phyloP scores from a whole-genome alignment of 2,113 vertebrate species.

The Gila orcuttii region DNA sequence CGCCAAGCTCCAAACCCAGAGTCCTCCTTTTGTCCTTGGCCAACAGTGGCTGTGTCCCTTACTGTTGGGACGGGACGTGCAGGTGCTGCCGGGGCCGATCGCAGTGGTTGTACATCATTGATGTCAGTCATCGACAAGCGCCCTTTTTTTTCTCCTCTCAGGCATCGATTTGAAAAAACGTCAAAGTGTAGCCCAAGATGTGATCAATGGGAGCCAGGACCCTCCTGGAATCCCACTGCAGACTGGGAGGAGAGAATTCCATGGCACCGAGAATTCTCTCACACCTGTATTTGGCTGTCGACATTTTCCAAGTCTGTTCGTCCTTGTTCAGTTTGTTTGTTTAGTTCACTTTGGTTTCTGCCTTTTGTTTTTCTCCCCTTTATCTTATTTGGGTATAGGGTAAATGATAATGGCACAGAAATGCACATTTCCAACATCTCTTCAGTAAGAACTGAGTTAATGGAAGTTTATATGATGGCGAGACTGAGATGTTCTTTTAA shows the following conservation, averaged over 20 bases:
- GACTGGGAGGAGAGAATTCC: conserved; percentile 39
- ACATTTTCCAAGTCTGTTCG: background rate
- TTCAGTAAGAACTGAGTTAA: background rate
- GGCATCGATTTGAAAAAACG: conserved; percentile 58
- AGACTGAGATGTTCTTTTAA: background rate
- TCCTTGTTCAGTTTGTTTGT: background rate
- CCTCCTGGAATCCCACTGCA: conserved; percentile 54
- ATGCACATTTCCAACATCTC: background rate
- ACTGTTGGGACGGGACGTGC: conserved; percentile 46
- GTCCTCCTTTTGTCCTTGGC: conserved; percentile 64
- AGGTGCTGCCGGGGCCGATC: conserved; percentile 58
- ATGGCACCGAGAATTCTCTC: conserved; percentile 5
- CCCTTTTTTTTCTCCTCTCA: conserved; percentile 53
- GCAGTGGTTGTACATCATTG: conserved; percentile 60
- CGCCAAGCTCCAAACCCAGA: conserved; percentile 44
- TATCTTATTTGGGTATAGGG: background rate
- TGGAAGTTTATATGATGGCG: background rate
- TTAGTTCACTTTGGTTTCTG: background rate
- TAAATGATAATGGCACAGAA: background rate
- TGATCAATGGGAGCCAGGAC: conserved; percentile 57
- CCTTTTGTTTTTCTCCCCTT: background rate
- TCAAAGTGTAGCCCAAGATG: conserved; percentile 56
- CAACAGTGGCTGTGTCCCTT: conserved; percentile 35
- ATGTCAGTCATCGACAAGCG: conserved; percentile 61
- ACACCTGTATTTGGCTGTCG: background rate